phyloP scores from a whole-genome alignment of 2,797 vertebrate species.

The Dermochelys coriacea region DNA sequence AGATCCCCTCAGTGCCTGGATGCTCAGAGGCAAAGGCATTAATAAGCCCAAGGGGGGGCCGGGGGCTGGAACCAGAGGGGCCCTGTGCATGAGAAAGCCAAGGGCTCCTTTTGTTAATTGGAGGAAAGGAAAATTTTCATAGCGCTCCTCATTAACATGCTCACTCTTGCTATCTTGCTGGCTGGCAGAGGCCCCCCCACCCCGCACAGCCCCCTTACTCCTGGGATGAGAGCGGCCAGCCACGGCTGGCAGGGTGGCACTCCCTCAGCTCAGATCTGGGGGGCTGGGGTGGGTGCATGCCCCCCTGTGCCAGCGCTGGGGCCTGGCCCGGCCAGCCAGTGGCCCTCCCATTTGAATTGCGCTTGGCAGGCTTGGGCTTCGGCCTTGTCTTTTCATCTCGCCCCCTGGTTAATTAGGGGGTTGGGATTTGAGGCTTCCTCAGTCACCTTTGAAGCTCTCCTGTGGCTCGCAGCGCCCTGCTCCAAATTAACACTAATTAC shows the following conservation, averaged over 20 bases:
- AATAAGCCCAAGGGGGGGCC: conserved; percentile 28
- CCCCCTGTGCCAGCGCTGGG: background rate
- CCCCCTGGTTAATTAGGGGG: conserved; percentile 82
- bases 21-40: background rate
- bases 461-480: conserved; percentile 75
- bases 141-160: conserved; percentile 68
- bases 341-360: conserved; percentile 69
- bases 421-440: conserved; percentile 81
- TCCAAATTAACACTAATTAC: conserved; percentile 83
- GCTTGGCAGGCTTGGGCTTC: conserved; percentile 71
- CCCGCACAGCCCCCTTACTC: accelerated
- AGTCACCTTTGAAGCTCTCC: conserved; percentile 79
- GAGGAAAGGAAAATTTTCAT: conserved; percentile 61
- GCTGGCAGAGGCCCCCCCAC: background rate
- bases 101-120: conserved; percentile 76
- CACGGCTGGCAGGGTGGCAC: background rate
- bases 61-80: conserved; percentile 65
- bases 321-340: conserved; percentile 9
- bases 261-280: background rate
- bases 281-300: background rate
- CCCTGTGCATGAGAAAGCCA: conserved; percentile 70
- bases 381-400: conserved; percentile 82
- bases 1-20: too few species aligned
- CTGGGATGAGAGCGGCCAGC: accelerated
- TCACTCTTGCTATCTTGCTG: conserved; percentile 55